Percentiles rank a stretch among this genome's conserved stretches.
These are phyloP conservation scores for Furnarius figulus DNA, from an alignment of 2,113 vertebrate species.

Conservation along the genomic window DNA sequence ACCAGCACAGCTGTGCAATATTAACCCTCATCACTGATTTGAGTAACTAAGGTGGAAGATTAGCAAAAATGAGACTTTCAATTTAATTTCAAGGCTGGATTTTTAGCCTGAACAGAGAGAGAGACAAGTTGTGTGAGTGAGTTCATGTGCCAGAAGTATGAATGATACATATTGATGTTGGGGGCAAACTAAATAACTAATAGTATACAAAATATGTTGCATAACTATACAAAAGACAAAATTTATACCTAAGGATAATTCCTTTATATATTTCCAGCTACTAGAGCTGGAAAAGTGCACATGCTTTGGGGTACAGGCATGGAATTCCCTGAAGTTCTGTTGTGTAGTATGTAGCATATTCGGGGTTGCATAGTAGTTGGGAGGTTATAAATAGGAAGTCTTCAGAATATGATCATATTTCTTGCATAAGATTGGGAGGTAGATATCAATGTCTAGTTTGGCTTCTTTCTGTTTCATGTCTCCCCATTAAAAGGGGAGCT, in stretches of 20 bases:
- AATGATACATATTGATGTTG: neutral
- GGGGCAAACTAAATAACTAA: neutral
- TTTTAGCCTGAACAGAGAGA: neutral
- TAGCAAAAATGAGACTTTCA: neutral
- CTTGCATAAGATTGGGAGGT: neutral
- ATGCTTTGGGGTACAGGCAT: neutral
- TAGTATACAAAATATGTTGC: neutral
- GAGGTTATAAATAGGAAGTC: neutral
- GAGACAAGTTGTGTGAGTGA: neutral
- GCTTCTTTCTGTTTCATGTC: neutral
- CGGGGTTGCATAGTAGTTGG: neutral
- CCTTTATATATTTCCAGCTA: neutral
- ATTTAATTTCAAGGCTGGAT: neutral
- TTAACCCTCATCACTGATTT: neutral
- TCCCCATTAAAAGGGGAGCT: neutral
- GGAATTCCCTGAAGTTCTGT: neutral
- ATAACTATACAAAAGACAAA: neutral
- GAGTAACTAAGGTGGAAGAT: neutral
- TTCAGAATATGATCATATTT: neutral
- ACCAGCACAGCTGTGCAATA: neutral
- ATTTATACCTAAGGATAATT: neutral
- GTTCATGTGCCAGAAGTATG: neutral
- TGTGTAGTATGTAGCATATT: neutral
- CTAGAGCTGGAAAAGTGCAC: neutral
- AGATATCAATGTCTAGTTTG: neutral